Evolutionary conservation across 92 coral and sea anemone genomes (phyloP), one percentile per base, ranked within the genome.

Genomic region (Parazoanthus darwini): DNA sequence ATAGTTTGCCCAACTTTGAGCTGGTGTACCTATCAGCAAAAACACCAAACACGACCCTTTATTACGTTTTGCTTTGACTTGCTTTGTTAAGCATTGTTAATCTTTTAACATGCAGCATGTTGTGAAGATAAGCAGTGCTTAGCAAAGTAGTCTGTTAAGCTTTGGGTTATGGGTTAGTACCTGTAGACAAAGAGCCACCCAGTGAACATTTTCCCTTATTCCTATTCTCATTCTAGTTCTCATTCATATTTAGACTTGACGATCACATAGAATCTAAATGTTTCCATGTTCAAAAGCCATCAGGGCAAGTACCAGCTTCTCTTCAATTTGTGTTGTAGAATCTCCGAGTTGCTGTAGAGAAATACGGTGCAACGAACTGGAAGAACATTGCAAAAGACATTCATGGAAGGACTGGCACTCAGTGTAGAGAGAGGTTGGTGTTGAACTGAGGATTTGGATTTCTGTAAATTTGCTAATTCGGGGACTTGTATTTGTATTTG

Each of bases 401-500:
- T 37, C 95, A 97, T n/a, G 93, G 95, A 63, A 86, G 99, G 48
- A 94, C 99, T 44, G 99, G 98, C 33, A 90, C 98, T 26, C 99
- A 97, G 88, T 94, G 98, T 65, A 89, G 99, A 74, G 99, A 97
- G 88, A 92, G 99, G 99, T 97, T 9, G 77, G 92, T 87, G n/a
- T 71, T 44, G 22, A 74, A 18, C 8, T 9, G n/a, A 39, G 26
- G 14, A 15, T 58, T 79, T 54, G 13, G 14, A 13, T 13, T 15
- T 11, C 25, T 46, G 25, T 35, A 50, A 29, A n/a, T 33, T 35
- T 83, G 46, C 20, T 54, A 13, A 54, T 54, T 14, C 14, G 14
- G 59, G 20, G 58, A 29, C 33, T 29, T 29, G 33, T 29, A 29
- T 29, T 29, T 29, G 33, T 29, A 29, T 29, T 29, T 29, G 33